phyloP scores from a whole-genome alignment of 64 coral and sea anemone species.

The Porites australiensis region DNA sequence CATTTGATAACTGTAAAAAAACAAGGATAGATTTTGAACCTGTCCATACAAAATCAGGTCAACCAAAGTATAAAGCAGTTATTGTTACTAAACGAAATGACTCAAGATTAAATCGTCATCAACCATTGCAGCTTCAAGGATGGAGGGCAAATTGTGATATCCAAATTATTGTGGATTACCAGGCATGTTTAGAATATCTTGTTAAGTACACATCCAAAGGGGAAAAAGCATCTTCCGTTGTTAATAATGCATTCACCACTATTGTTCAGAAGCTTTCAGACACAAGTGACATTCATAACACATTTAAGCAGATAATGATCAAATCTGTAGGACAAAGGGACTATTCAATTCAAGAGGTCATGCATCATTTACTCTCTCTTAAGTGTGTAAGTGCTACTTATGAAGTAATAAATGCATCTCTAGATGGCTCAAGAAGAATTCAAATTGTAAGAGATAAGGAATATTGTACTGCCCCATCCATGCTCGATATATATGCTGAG shows the following conservation, averaged over 20 bases:
- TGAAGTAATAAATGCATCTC: neutral
- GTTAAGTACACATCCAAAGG: conserved; percentile 41
- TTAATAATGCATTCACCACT: conserved; percentile 34
- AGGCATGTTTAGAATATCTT: conserved; percentile 35
- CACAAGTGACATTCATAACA: neutral
- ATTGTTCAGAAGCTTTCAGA: neutral
- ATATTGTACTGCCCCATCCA: conserved; percentile 24
- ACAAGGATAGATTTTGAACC: too few relatives aligned
- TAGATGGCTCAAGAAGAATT: neutral
- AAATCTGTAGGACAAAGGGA: conserved; percentile 1
- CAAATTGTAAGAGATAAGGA: neutral
- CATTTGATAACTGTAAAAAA: too few relatives aligned
- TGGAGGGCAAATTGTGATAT: conserved; percentile 64
- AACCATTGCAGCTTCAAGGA: conserved; percentile 46
- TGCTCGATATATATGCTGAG: conserved; percentile 38
- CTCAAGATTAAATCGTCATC: conserved; percentile 36
- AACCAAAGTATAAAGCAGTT: neutral
- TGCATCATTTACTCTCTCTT: conserved; percentile 4
- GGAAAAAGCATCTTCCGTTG: conserved; percentile 29
- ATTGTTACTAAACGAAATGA: conserved; percentile 59
- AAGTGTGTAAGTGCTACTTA: neutral
- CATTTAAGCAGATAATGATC: neutral
- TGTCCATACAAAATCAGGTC: too few relatives aligned
- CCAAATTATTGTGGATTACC: conserved; percentile 44
- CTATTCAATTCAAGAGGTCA: conserved; percentile 9